A percentile compares a stretch with the other conserved stretches of the same genome.
These are phyloP conservation scores for Drosophila bipectinata DNA, from an alignment of 1,140 invertebrate genomes.

Conservation along the genomic window DNA sequence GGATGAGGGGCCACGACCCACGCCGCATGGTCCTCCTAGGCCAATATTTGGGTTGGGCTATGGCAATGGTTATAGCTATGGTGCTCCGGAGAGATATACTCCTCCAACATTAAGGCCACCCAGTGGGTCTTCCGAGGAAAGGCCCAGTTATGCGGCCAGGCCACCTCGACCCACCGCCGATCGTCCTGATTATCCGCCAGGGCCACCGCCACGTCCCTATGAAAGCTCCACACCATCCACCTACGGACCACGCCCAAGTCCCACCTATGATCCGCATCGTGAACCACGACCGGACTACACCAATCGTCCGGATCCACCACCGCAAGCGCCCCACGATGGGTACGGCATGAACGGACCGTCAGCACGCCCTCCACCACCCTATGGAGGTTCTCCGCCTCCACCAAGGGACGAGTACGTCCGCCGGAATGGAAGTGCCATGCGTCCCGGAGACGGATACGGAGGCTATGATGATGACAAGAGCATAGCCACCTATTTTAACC, in stretches of 20 bases:
- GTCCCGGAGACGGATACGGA: constrained; percentile 53
- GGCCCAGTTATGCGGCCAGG: constrained; percentile 51
- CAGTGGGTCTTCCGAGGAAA: constrained; percentile 31
- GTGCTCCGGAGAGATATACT: constrained; percentile 67
- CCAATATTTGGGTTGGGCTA: constrained; percentile 80
- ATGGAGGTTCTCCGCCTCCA: constrained; percentile 35
- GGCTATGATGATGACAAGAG: constrained; percentile 77
- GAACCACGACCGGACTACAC: constrained; percentile 74
- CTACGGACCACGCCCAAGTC: constrained; percentile 57
- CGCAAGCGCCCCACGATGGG: constrained; percentile 28
- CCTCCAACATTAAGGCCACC: constrained; percentile 66
- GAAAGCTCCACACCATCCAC: constrained; percentile 46
- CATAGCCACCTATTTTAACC: constrained; percentile 82
- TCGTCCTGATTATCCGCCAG: constrained; percentile 36
- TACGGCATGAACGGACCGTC: constrained; percentile 53
- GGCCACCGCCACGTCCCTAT: constrained; percentile 48
- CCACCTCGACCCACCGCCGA: constrained; percentile 49
- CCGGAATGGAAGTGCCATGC: constrained; percentile 68
- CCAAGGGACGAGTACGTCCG: constrained; percentile 68
- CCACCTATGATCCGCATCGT: constrained; percentile 48
- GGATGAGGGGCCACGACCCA: constrained; percentile 46
- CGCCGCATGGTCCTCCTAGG: constrained; percentile 62
- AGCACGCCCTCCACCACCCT: constrained; percentile 39
- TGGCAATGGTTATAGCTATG: constrained; percentile 83
- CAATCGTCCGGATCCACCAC: constrained; percentile 74